Evolutionary conservation across 1,140 invertebrate species (phyloP).

Genomic region (Lordiphosa collinella): DNA sequence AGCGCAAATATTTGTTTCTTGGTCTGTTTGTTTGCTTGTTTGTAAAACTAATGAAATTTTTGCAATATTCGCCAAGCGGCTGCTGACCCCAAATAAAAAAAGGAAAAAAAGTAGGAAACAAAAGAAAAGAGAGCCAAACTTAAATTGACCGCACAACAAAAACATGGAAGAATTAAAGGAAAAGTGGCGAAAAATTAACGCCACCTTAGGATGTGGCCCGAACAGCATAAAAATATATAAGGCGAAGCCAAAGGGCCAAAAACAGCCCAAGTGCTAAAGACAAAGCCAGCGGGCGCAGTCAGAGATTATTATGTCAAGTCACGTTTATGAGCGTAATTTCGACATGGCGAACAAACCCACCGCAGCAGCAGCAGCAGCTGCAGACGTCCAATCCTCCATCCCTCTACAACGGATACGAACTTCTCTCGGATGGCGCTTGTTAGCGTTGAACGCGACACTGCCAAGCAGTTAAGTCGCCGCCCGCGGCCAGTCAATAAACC

Average conservation of each 20-base stretch:
- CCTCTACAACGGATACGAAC: background rate
- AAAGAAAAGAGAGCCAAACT: slow-evolving; percentile 44
- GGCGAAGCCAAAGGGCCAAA: slow-evolving; percentile 19
- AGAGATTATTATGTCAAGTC: slow-evolving; percentile 79
- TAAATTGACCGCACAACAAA: slow-evolving; percentile 48
- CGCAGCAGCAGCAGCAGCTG: slow-evolving; percentile 19
- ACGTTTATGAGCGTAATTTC: slow-evolving; percentile 78
- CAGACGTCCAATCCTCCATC: background rate
- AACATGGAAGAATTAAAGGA: slow-evolving; percentile 63
- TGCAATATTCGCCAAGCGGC: slow-evolving; percentile 67
- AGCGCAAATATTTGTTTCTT: slow-evolving; percentile 74
- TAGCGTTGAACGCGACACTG: slow-evolving; percentile 51
- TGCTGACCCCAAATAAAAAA: slow-evolving; percentile 52
- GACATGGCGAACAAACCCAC: slow-evolving; percentile 48
- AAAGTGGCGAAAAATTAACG: slow-evolving; percentile 64
- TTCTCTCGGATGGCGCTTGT: slow-evolving; percentile 50
- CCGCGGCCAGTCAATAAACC: slow-evolving; percentile 72
- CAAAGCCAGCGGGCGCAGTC: slow-evolving; percentile 58
- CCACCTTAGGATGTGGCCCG: slow-evolving; percentile 35
- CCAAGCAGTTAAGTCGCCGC: slow-evolving; percentile 67
- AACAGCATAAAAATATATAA: slow-evolving; percentile 5
- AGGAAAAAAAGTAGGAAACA: slow-evolving; percentile 41
- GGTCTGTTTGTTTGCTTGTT: slow-evolving; percentile 72
- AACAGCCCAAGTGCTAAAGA: slow-evolving; percentile 44
- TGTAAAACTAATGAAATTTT: slow-evolving; percentile 76